Evolutionary conservation across 2,113 vertebrate species (phyloP).

Genomic region (Myotis davidii): DNA sequence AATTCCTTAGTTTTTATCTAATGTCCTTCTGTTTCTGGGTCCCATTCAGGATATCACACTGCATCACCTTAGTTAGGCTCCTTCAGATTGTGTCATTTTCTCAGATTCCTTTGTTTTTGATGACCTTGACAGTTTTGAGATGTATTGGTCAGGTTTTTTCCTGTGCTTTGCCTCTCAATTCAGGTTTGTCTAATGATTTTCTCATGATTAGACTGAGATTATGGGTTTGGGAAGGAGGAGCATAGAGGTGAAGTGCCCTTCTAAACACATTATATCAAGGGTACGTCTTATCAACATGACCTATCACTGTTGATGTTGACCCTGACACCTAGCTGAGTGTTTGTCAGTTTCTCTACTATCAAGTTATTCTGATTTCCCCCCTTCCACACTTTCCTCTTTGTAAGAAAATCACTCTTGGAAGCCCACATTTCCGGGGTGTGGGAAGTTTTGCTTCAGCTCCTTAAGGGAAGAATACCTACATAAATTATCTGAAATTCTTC

Average conservation of each 20-base stretch:
- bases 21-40: background rate
- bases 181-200: background rate
- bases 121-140: background rate
- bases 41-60: background rate
- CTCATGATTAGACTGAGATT: background rate
- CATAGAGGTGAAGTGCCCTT: background rate
- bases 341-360: background rate
- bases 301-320: background rate
- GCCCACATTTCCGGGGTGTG: accelerated
- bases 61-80: background rate
- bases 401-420: background rate
- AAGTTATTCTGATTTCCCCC: background rate
- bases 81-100: background rate
- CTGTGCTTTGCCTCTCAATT: background rate
- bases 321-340: background rate
- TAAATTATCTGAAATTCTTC: background rate
- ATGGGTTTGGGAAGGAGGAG: background rate
- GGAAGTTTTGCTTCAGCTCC: background rate
- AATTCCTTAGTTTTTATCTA: background rate
- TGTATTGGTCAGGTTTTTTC: too few relatives aligned
- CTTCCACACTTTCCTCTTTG: too few relatives aligned
- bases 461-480: accelerated
- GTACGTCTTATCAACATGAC: accelerated
- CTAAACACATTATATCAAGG: background rate
- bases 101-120: background rate